Conservation (phyloP, 2,888 invertebrate species). For the Tuta absoluta region DNA sequence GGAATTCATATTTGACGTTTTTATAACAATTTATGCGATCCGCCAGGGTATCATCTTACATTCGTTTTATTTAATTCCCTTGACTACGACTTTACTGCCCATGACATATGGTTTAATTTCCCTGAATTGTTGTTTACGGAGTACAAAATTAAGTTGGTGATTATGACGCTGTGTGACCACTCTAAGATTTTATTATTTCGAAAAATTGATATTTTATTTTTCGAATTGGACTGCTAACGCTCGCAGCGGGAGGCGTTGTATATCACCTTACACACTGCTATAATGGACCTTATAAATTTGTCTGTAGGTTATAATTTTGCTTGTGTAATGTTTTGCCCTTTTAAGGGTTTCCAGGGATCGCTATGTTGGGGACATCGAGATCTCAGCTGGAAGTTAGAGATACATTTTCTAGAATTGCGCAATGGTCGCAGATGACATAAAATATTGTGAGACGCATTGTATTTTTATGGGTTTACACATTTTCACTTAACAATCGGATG, state of each 20-base stretch:
- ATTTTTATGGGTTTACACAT: constrained; percentile 12
- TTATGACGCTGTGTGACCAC: constrained; percentile 69
- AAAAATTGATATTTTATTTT: constrained; percentile 79
- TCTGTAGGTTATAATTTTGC: constrained; percentile 47
- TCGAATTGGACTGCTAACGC: constrained; percentile 74
- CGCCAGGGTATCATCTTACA: constrained; percentile 34
- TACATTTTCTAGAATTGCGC: constrained; percentile 58
- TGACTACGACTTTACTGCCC: constrained; percentile 29
- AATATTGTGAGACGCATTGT: constrained; percentile 14
- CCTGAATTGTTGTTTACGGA: constrained; percentile 35
- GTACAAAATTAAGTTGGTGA: constrained; percentile 44
- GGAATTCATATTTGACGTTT: constrained; percentile 79
- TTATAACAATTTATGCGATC: constrained; percentile 79
- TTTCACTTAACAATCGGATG: constrained; percentile 5
- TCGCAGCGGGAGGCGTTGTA: constrained; percentile 65
- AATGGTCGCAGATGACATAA: neutral
- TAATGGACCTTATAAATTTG: constrained; percentile 45
- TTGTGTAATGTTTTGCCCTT: constrained; percentile 43
- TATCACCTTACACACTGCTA: constrained; percentile 36
- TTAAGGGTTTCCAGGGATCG: constrained; percentile 68
- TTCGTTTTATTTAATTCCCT: constrained; percentile 13
- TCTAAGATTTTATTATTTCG: constrained; percentile 79
- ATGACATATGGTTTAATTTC: constrained; percentile 51
- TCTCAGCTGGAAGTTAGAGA: constrained; percentile 62
- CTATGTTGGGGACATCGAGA: constrained; percentile 57